Base-by-base conservation (phyloP, 1,140 invertebrate genomes). In the Tribolium madens region DNA sequence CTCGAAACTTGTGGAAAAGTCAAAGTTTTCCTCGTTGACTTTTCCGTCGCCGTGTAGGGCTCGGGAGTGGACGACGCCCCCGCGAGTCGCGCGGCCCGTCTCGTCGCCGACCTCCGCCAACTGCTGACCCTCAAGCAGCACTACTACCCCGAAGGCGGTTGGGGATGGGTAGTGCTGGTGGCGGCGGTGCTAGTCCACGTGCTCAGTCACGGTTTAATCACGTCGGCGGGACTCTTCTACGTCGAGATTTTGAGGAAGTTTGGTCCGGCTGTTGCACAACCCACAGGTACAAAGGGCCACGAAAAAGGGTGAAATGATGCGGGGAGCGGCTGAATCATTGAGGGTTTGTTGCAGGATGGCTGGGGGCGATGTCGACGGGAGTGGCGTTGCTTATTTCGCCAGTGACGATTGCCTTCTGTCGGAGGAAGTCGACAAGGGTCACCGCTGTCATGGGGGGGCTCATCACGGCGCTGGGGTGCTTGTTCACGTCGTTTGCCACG, bases 361-460 rank as follows among this genome's bases (percentile, higher is more conserved):
- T 97, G 15, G 94, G 94, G 46, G 92, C 94, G 12, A 87, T 96
- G 80, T 95, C 94, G n/a, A 91, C 93, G 7, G 93, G 92, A 31
- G 91, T 95, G 3, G 92, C 94, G 0, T 87, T 96, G 0, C 89
- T 96, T 10, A 87, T 96, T 64, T 95, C 95, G 0, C 95, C 95
- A 0, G 88, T 96, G 48, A 94, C 95, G 7, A 93, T 96, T 73
- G 93, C 94, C 4, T 91, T 96, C 80, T 96, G 96, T 84, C 90
- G 94, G 77, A 89, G 93, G 81, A 96, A 95, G 87, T 95, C 93
- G 17, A 96, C 95, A 0, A 89, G 95, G 72, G 90, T 96, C n/a
- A 95, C 94, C 1, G 95, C 95, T 0, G 94, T 97, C 0, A 91
- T 96, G 77, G 95, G 95, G 33, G 95, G 95, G 5, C 89, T 97